Evolutionary conservation across 2,888 invertebrate genomes (phyloP).

Genomic region (Lingula anatina): DNA sequence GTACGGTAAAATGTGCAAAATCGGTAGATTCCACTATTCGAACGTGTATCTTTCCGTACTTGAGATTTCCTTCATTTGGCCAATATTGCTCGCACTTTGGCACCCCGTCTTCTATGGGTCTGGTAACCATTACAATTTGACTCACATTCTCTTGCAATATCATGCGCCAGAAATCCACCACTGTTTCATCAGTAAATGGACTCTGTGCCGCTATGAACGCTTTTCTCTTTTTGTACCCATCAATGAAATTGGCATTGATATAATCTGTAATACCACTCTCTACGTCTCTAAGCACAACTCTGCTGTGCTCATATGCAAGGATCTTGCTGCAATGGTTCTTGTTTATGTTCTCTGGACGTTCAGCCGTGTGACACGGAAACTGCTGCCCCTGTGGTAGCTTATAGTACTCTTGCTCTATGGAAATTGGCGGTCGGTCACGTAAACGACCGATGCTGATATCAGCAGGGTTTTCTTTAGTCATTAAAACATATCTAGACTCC

Average conservation of each 20-base stretch:
- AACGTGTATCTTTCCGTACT: conserved; percentile 80
- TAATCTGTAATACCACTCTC: conserved; percentile 27
- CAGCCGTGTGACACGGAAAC: conserved; percentile 24
- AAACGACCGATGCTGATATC: not conserved
- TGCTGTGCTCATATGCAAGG: conserved; percentile 46
- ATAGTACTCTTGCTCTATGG: conserved; percentile 41
- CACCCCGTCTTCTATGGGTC: conserved; percentile 53
- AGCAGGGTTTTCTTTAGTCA: not conserved
- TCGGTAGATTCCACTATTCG: conserved; percentile 83
- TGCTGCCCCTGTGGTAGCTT: conserved; percentile 30
- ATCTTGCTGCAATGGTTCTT: conserved; percentile 45
- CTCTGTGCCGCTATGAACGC: conserved; percentile 57
- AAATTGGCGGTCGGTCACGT: conserved; percentile 12
- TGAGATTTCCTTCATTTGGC: conserved; percentile 60
- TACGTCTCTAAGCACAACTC: conserved; percentile 30
- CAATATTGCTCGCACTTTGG: conserved; percentile 90
- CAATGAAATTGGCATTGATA: conserved; percentile 39
- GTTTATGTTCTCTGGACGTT: conserved; percentile 21
- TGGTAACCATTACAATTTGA: conserved; percentile 55
- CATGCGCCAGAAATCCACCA: conserved; percentile 56
- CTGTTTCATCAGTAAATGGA: conserved; percentile 50
- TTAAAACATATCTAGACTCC: not conserved
- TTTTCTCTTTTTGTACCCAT: conserved; percentile 51
- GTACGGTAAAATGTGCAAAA: conserved; percentile 79
- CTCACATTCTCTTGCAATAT: conserved; percentile 53